These are phyloP conservation scores for Coenobita brevimanus DNA, from an alignment of 1,140 invertebrate genomes.

Conservation along the genomic window DNA sequence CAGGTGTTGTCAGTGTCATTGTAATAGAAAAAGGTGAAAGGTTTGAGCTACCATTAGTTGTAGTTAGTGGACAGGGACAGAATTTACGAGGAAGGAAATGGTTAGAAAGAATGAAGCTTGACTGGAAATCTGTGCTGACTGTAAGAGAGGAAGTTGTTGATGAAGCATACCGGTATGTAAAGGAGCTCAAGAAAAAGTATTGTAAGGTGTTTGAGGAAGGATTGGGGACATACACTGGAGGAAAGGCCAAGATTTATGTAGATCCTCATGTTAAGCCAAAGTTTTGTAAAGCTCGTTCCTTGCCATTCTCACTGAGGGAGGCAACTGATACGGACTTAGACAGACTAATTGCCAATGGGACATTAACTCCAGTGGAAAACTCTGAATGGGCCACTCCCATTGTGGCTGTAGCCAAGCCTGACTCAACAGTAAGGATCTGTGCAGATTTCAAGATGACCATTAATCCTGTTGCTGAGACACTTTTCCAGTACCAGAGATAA, in stretches of 20 bases:
- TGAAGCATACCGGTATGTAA: neutral
- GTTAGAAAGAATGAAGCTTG: too few relatives aligned
- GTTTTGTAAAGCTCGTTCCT: neutral
- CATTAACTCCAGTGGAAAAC: neutral
- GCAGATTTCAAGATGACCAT: neutral
- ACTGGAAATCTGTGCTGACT: too few relatives aligned
- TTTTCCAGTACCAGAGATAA: neutral
- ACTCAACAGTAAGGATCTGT: neutral
- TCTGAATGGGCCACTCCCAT: constrained; percentile 9
- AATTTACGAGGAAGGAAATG: too few relatives aligned
- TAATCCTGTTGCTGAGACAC: neutral
- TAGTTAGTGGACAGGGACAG: too few relatives aligned
- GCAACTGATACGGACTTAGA: too few relatives aligned
- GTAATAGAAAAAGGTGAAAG: too few relatives aligned
- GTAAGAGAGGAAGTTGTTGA: too few relatives aligned
- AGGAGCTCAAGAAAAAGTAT: neutral
- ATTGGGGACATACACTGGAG: neutral
- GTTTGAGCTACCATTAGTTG: too few relatives aligned
- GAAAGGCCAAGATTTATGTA: constrained; percentile 3
- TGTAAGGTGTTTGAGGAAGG: neutral
- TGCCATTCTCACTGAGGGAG: neutral
- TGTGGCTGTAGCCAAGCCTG: neutral
- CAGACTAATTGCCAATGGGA: neutral
- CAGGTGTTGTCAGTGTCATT: too few relatives aligned
- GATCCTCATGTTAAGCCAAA: neutral